Evolutionary conservation across 2,113 vertebrate genomes (phyloP).

Genomic region (Brienomyrus brachyistius): DNA sequence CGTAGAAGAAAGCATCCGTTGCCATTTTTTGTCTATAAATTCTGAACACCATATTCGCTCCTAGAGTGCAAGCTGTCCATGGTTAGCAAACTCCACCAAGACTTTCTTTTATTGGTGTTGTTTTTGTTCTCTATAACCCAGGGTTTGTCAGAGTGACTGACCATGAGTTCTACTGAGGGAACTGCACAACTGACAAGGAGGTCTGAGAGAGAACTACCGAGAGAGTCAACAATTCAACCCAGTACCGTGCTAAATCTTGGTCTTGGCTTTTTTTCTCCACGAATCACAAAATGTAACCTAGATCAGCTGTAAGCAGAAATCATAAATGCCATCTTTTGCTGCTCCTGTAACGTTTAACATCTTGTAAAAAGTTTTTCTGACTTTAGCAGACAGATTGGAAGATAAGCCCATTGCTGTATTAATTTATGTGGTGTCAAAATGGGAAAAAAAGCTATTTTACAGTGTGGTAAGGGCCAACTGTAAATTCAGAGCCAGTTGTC

Average conservation of each 20-base stretch:
- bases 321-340: not conserved
- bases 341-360: not conserved
- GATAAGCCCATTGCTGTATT: not conserved
- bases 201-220: not conserved
- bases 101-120: not conserved
- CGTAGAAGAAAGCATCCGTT: not conserved
- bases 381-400: not conserved
- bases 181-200: not conserved
- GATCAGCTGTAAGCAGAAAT: not conserved
- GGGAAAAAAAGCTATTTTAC: not conserved
- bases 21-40: not conserved
- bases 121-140: not conserved
- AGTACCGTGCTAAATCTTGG: not conserved
- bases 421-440: not conserved
- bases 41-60: not conserved
- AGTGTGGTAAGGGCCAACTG: not conserved
- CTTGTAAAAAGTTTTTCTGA: not conserved
- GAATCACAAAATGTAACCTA: not conserved
- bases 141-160: not conserved
- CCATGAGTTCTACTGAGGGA: not conserved
- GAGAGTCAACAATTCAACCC: not conserved
- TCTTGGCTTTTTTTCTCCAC: not conserved
- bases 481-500: not conserved
- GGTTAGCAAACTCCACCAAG: not conserved
- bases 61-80: not conserved